Conservation (phyloP, 2,113 vertebrate genomes). For the Scytalopus superciliaris region DNA sequence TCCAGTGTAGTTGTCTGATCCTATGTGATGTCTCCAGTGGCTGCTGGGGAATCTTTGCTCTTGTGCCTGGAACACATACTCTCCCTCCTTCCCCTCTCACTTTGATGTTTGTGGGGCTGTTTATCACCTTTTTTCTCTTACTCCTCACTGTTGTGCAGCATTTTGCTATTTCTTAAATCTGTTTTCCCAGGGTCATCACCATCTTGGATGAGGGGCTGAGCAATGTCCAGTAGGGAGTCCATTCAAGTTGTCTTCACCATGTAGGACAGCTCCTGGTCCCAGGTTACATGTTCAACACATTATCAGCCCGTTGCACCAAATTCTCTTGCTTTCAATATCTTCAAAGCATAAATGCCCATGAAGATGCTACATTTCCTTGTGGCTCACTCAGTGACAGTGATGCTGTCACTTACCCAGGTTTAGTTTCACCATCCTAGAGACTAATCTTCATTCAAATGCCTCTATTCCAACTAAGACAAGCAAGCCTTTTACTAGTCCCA, state of each 20-base stretch:
- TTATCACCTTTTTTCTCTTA: background rate
- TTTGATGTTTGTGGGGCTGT: background rate
- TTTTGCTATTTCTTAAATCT: background rate
- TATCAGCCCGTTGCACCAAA: background rate
- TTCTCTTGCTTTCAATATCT: background rate
- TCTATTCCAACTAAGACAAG: background rate
- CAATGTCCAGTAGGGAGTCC: background rate
- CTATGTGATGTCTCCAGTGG: background rate
- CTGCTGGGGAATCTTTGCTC: background rate
- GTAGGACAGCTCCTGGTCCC: background rate
- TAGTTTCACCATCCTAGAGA: background rate
- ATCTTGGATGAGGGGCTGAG: background rate
- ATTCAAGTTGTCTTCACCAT: background rate
- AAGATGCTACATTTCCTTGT: background rate
- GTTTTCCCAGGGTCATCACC: background rate
- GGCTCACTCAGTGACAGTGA: background rate
- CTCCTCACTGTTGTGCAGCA: background rate
- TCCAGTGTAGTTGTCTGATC: background rate
- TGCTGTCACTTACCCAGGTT: background rate
- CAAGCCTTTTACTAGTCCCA: background rate
- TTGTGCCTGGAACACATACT: background rate
- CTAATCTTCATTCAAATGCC: background rate
- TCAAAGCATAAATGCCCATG: background rate
- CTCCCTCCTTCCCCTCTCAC: background rate
- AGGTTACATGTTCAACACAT: rapidly evolving